Evolutionary conservation across 2,888 invertebrate genomes (phyloP).

Genomic region (Aproaerema taeniolella): DNA sequence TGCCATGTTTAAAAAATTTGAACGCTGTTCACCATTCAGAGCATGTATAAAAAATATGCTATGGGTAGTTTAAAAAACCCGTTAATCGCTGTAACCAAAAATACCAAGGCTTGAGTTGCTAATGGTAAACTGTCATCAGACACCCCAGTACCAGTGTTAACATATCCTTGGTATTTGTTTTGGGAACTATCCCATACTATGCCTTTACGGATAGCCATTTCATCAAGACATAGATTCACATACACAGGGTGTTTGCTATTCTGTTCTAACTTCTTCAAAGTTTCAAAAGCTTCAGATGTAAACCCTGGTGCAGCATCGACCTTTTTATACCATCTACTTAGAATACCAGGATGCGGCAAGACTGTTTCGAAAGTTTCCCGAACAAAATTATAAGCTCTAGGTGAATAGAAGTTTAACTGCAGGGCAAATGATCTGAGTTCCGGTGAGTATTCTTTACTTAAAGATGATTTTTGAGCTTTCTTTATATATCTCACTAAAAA

Average conservation of each 20-base stretch:
- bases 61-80: not conserved
- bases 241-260: not conserved
- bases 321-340: not conserved
- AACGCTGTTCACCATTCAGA: conserved; percentile 6
- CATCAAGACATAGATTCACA: not conserved
- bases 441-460: not conserved
- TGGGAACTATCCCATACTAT: conserved; percentile 2
- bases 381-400: conserved; percentile 1
- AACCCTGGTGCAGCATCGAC: not conserved
- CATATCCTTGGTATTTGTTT: conserved; percentile 4
- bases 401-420: not conserved
- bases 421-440: not conserved
- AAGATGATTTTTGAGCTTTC: not conserved
- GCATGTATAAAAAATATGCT: conserved; percentile 4
- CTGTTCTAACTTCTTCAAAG: not conserved
- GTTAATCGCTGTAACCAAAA: conserved; percentile 1
- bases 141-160: conserved; percentile 7
- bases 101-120: not conserved
- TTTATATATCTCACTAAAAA: not conserved
- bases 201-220: not conserved
- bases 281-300: not conserved
- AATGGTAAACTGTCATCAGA: conserved; percentile 5
- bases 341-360: not conserved
- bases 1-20: conserved; percentile 3
- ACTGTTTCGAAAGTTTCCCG: not conserved